Evolutionary conservation across 2,888 invertebrate species (phyloP), one percentile per base, ranked within the genome.

Genomic region (Pecten maximus): DNA sequence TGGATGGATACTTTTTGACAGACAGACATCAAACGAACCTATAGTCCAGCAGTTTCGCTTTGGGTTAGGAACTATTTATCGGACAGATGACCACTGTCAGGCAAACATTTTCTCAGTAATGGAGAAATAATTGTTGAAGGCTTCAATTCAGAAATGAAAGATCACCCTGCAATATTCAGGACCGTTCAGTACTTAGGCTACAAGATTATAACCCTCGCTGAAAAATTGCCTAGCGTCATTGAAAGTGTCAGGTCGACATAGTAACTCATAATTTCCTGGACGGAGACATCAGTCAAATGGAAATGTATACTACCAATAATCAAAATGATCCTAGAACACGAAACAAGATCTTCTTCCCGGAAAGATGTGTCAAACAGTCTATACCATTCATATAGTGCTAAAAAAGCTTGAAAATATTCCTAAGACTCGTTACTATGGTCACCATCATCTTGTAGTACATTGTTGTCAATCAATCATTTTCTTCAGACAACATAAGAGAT

Each of bases 221-320:
- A 74, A 74, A 74, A 74, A 74, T 74, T 74, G 74, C 74, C 35
- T 74, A 2, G 28, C 35, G 74, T 74, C 74, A 28, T 74, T 28
- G 74, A 12, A 23, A 74, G 74, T 74, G 74, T 74, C 74, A 74
- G 74, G 35, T 74, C 74, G 74, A 74, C 74, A 74, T 28, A 74
- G 74, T 35, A 74, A 74, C 74, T 74, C 74, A 28, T 74, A 74
- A 74, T 74, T 74, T 74, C 35, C 74, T 28, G 74, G 35, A 74
- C 35, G 28, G 74, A 74, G 12, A 28, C 74, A 74, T 74, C 74
- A 28, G 35, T 74, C 74, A 74, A 74, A 74, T 35, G 74, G 35
- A 74, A 74, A 35, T 74, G 74, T 74, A 74, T 74, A 28, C 74
- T 74, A 28, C 74, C 74, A 28, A 74, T 35, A 28, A 74, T 74